phyloP scores from a whole-genome alignment of 2,888 invertebrate genomes.

The Caenorhabditis doughertyi region DNA sequence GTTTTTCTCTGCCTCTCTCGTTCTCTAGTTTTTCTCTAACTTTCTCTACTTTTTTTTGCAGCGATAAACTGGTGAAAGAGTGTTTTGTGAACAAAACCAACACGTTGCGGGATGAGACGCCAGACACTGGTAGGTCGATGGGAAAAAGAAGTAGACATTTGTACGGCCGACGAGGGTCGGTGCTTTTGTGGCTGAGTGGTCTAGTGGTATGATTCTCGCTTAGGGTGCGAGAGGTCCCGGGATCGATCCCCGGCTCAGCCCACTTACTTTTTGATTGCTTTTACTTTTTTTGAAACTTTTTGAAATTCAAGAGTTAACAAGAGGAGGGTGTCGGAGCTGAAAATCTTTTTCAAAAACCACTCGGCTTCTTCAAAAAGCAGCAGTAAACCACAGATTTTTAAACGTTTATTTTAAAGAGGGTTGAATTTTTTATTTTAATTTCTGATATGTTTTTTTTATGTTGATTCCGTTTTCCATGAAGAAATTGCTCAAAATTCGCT shows the following conservation, averaged over 20 bases:
- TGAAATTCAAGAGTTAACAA: too few species aligned
- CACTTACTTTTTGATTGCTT: constrained; percentile 57
- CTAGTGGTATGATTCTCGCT: constrained; percentile 83
- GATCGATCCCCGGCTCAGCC: constrained; percentile 82
- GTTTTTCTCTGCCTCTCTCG: constrained; percentile 29
- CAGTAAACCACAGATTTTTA: too few species aligned
- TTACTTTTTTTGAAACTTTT: not conserved
- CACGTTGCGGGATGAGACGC: constrained; percentile 68
- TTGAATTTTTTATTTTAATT: not conserved
- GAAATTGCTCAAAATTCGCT: too few species aligned
- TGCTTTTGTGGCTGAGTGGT: constrained; percentile 78
- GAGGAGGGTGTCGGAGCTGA: too few species aligned
- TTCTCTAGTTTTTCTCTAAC: not conserved
- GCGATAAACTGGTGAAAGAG: constrained; percentile 66
- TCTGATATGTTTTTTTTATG: not conserved
- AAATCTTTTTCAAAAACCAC: too few species aligned
- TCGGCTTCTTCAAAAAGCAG: too few species aligned
- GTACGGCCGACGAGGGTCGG: not conserved
- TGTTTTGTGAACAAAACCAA: constrained; percentile 75
- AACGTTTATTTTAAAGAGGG: too few species aligned
- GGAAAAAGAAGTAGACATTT: not conserved
- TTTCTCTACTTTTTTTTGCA: constrained; percentile 39
- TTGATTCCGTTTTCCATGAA: too few species aligned
- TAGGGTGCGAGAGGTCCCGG: constrained; percentile 83
- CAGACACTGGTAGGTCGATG: constrained; percentile 60